Base-by-base conservation (phyloP, 1,140 invertebrate species). In the Drosophila tristis region DNA sequence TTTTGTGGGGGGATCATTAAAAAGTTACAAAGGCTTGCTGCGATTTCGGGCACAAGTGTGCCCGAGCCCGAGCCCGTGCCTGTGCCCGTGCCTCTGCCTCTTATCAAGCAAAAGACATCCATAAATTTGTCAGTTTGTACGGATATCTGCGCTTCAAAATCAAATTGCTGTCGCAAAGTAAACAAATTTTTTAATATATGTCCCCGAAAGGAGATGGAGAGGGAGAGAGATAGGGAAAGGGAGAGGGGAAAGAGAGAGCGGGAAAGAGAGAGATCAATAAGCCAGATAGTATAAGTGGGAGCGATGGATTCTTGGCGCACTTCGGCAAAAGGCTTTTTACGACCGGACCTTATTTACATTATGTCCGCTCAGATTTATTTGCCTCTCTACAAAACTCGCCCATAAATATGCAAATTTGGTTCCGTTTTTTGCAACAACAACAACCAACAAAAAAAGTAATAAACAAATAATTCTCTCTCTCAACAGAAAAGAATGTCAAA, bases 361-460 rank as follows among this genome's bases (percentile, higher is more conserved):
- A 67, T 75, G 80, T 49, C 50, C 57, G 5, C 45, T 47, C 57
- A 84, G 85, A 90, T 89, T 89, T 89, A 90, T 90, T 80, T 74
- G 51, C 67, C 61, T 51, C 67, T 67, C 50, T 72, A 62, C 75
- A 84, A 70, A 78, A 70, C 74, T 80, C 67, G 78, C 79, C 84
- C 78, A 89, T 90, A 89, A 89, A 89, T 89, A 89, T 89, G 84
- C 80, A 89, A 89, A 89, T 89, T 90, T 72, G 42, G 54, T 45
- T 66, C 15, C 15, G 9, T 4, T 23, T 23, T 15, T 4, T 9
- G 45, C n/a, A 43, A 51, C 67, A 23, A 51, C 67, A 23, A 35
- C 15, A 60, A 61, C 56, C 16, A 60, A 61, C 56, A 39, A 23
- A 60, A 57, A 62, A 39, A 59, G 35, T 42, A 61, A 71, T 70